These are phyloP conservation scores for Oostethus manadensis DNA, from an alignment of 2,113 vertebrate species.

Conservation along the genomic window DNA sequence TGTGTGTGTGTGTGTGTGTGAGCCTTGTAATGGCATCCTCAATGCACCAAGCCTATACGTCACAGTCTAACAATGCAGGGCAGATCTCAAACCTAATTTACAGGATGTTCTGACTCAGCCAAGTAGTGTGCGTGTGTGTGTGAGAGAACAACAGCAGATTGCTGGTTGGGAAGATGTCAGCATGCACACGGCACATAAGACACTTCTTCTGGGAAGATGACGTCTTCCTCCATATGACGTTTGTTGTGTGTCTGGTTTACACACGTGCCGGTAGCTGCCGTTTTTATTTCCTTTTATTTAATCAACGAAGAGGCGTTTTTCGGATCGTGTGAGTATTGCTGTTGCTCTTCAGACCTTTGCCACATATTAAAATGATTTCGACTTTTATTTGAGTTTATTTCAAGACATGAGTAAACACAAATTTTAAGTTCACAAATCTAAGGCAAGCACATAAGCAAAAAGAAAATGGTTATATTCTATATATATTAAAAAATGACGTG, in stretches of 20 bases:
- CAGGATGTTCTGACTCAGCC: constrained; percentile 42
- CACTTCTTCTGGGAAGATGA: not conserved
- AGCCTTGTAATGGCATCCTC: constrained; percentile 32
- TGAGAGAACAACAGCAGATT: not conserved
- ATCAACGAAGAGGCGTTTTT: not conserved
- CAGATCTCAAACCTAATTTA: constrained; percentile 48
- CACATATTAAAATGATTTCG: no score
- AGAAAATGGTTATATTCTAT: no score
- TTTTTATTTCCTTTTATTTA: not conserved
- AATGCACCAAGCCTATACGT: constrained; percentile 32
- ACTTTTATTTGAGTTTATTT: no score
- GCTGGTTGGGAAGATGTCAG: not conserved
- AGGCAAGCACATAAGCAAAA: no score
- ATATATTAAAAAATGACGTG: no score
- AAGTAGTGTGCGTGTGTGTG: not conserved
- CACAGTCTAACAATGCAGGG: constrained; percentile 21
- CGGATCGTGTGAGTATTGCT: not conserved
- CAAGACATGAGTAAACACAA: no score
- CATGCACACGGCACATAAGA: not conserved
- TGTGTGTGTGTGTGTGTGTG: constrained; percentile 2
- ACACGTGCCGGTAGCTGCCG: no score
- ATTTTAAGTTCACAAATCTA: no score
- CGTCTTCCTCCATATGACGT: not conserved
- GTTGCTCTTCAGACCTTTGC: no score
- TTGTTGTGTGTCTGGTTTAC: not conserved